These are phyloP conservation scores for Hydriomena furcata DNA, from an alignment of 2,888 invertebrate species.

Conservation along the genomic window DNA sequence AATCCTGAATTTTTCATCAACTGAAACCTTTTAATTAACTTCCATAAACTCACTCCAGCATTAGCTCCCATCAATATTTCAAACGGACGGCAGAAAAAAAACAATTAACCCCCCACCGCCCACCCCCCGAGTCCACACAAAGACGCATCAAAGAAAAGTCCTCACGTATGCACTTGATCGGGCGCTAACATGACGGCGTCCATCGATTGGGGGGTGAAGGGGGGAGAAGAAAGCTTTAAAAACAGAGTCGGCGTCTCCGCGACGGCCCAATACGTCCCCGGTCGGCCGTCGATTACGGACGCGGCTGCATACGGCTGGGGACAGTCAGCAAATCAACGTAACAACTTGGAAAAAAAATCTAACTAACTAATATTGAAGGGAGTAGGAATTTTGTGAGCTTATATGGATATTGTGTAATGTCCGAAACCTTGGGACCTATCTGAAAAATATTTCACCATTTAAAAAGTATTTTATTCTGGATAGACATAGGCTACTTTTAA, in stretches of 20 bases:
- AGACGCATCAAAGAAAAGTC: constrained; percentile 75
- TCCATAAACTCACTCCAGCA: constrained; percentile 18
- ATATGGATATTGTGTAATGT: too few species aligned
- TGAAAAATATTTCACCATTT: too few species aligned
- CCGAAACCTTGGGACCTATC: too few species aligned
- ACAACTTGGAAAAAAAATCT: too few species aligned
- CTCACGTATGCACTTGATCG: constrained; percentile 80
- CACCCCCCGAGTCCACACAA: constrained; percentile 46
- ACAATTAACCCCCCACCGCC: constrained; percentile 44
- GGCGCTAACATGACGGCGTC: constrained; percentile 73
- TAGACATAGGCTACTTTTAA: too few species aligned
- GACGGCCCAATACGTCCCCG: constrained; percentile 80
- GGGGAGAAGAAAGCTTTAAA: constrained; percentile 63
- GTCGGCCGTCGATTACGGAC: constrained; percentile 77
- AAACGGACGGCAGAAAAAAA: constrained; percentile 31
- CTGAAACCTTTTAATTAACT: constrained; percentile 20
- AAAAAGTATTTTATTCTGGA: too few species aligned
- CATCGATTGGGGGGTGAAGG: constrained; percentile 68
- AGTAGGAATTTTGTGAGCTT: too few species aligned
- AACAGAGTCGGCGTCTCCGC: constrained; percentile 74
- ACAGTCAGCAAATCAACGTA: constrained; percentile 50
- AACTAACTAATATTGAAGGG: too few species aligned
- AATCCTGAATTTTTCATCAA: constrained; percentile 4
- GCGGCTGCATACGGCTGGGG: constrained; percentile 62
- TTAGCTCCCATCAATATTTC: constrained; percentile 28